These are phyloP conservation scores for Scomber japonicus DNA, from an alignment of 2,113 vertebrate genomes.

Conservation along the genomic window DNA sequence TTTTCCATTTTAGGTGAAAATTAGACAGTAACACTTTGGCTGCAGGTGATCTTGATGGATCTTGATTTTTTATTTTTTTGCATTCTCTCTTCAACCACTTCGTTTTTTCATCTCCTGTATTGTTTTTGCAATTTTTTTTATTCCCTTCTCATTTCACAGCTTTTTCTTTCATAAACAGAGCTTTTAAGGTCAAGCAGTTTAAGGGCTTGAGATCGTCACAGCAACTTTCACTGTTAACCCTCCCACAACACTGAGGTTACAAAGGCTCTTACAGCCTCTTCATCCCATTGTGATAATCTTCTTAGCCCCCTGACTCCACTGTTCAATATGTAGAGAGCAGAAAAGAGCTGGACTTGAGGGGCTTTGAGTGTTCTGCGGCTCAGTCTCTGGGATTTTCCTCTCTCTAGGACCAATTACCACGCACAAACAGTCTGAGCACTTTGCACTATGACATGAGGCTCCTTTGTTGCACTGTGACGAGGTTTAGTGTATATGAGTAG, in stretches of 20 bases:
- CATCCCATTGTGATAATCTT: slow-evolving; percentile 87
- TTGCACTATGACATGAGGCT: slow-evolving; percentile 28
- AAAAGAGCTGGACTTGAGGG: slow-evolving; percentile 74
- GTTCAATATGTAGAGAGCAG: slow-evolving; percentile 78
- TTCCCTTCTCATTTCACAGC: slow-evolving; percentile 33
- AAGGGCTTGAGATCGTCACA: slow-evolving; percentile 64
- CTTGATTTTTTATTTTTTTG: slow-evolving; percentile 27
- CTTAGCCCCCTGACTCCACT: slow-evolving; percentile 78
- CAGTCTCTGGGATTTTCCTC: slow-evolving; percentile 65
- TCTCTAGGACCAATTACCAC: slow-evolving; percentile 71
- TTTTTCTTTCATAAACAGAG: slow-evolving; percentile 57
- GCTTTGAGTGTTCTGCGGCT: slow-evolving; percentile 71
- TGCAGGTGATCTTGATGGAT: slow-evolving; percentile 32
- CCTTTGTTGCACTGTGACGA: slow-evolving; percentile 22
- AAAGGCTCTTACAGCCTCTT: slow-evolving; percentile 83
- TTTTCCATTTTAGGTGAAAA: slow-evolving; percentile 49
- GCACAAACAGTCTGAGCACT: slow-evolving; percentile 44
- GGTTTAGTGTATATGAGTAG: slow-evolving; percentile 16
- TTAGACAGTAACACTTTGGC: slow-evolving; percentile 32
- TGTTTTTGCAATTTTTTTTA: slow-evolving; percentile 34
- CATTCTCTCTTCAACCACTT: not conserved
- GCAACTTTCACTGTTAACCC: slow-evolving; percentile 74
- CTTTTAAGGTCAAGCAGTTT: slow-evolving; percentile 77
- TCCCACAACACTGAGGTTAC: slow-evolving; percentile 71
- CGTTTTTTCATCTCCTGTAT: slow-evolving; percentile 43